phyloP scores from a whole-genome alignment of 2,113 vertebrate genomes.

The Thinocorus orbignyianus region DNA sequence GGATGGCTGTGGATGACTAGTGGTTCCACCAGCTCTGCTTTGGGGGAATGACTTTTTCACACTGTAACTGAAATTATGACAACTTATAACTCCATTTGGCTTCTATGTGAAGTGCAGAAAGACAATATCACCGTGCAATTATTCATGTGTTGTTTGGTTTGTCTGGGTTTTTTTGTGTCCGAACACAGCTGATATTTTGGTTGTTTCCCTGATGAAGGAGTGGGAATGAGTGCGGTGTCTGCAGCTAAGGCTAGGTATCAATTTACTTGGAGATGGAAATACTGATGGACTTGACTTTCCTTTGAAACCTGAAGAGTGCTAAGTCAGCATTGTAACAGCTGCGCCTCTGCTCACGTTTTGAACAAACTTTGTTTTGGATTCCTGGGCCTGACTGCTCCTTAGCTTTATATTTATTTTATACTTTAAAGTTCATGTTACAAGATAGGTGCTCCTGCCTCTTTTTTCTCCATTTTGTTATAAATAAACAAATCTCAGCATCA shows the following conservation, averaged over 20 bases:
- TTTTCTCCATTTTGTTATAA: conserved; percentile 1
- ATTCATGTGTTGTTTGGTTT: background rate
- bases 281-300: conserved; percentile 11
- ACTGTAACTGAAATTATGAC: background rate
- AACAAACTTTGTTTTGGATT: conserved; percentile 55
- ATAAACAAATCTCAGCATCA: conserved; percentile 14
- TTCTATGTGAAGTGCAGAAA: background rate
- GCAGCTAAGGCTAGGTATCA: background rate
- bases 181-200: background rate
- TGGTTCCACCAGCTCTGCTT: background rate
- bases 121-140: background rate
- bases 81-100: background rate
- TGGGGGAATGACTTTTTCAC: background rate
- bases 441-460: background rate
- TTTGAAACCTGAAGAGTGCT: conserved; percentile 44
- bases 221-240: background rate
- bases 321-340: conserved; percentile 59
- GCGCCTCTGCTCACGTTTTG: conserved; percentile 51
- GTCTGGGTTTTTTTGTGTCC: background rate
- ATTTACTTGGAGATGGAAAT: conserved; percentile 19
- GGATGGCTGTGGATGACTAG: background rate
- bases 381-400: background rate
- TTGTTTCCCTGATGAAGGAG: background rate
- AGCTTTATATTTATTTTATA: conserved; percentile 13
- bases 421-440: conserved; percentile 38